Base-by-base conservation (phyloP, 2,797 vertebrate genomes). In the Siniperca obscura region DNA sequence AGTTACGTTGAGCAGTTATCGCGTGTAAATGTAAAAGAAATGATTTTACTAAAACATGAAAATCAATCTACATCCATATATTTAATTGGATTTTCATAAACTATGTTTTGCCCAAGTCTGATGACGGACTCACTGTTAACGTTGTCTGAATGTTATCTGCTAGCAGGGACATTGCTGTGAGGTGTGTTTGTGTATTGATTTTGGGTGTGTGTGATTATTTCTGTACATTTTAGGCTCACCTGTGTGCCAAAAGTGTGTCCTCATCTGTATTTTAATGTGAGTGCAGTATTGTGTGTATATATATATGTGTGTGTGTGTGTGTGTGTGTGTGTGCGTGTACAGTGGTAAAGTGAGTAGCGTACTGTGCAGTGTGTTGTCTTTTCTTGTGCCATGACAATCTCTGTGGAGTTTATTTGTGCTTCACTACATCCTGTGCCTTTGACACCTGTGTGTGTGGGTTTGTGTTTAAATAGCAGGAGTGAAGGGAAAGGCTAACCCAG, bases 71-170 rank as follows among this genome's bases (percentile, higher is more conserved):
- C 1, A 68, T 27, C 21, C 16, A 2, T 16, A 53, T 14, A 70
- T 61, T 34, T 16, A 12, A 70, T 59, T 56, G 0, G 1, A 64
- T 67, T 81, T 34, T 65, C 3, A 34, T 55, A 5, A 73, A n/a
- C 27, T 4, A 6, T 40, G 5, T 81, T 86, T 91, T 93, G 89
- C 90, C 89, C 87, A 90, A 2, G 82, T 85, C 30, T 91, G 88
- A 90, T 52, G 64, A 83, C 76, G 4, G 12, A 71, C 30, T 84
- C 83, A 60, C 74, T 75, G 70, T 7, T 17, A 77, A 73, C 90
- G 86, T 93, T 90, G 89, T 83, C 57, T 85, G 89, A 93, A 92
- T 50, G 17, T 93, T 94, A 91, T 91, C 83, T 92, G 84, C 85
- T 71, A 76, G 89, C 86, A 85, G 87, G 73, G 25, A 70, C 86